Conservation (phyloP, 1,140 invertebrate genomes). For the Grapholita molesta region DNA sequence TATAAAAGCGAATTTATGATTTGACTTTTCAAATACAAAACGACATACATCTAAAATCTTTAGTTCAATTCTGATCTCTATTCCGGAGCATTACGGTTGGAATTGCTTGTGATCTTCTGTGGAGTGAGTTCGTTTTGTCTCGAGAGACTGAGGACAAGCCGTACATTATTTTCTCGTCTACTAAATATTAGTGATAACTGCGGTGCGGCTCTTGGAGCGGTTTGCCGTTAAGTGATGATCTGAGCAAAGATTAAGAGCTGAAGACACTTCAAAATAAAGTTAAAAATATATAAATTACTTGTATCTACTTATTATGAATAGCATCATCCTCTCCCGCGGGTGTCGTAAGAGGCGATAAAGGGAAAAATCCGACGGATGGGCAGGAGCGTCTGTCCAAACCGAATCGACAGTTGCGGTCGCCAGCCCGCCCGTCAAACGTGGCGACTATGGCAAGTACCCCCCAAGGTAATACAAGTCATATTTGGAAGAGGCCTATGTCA, state of each 20-base stretch:
- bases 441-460: no score
- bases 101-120: background rate
- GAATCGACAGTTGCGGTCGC: no score
- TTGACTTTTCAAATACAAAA: background rate
- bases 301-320: no score
- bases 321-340: no score
- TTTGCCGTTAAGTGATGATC: constrained; percentile 16
- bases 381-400: no score
- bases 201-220: background rate
- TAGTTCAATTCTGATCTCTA: background rate
- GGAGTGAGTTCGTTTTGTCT: background rate
- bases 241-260: background rate
- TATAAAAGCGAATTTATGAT: background rate
- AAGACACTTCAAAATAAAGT: background rate
- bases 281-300: no score
- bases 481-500: no score
- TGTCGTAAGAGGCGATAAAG: no score
- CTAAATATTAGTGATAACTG: constrained; percentile 17
- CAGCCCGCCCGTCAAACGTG: no score
- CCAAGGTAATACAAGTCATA: no score
- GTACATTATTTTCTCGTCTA: constrained; percentile 2
- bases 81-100: background rate
- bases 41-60: background rate
- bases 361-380: no score
- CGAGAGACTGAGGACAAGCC: background rate